A percentile compares a stretch with the other conserved stretches of the same genome.
Evolutionary conservation across 2,113 vertebrate species (phyloP).

Genomic region (Centropus unirufus): DNA sequence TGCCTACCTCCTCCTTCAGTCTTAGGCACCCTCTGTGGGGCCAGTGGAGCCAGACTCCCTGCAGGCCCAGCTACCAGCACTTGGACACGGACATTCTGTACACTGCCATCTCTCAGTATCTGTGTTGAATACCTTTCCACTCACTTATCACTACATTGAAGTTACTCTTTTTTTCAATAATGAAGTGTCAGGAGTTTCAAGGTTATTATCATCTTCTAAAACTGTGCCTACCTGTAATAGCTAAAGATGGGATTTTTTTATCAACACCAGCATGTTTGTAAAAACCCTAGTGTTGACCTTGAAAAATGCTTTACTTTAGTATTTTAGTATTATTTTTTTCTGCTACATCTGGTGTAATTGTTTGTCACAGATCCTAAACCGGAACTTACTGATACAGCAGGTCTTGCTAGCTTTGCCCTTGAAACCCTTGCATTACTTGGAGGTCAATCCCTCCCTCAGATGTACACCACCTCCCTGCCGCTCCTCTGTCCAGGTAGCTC

Average conservation of each 20-base stretch:
- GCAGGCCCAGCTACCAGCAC: too few relatives aligned
- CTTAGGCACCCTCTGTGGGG: too few relatives aligned
- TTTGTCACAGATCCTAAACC: not conserved
- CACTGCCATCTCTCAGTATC: not conserved
- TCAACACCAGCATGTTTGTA: not conserved
- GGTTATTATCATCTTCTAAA: not conserved
- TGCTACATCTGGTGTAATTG: not conserved
- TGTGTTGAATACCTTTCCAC: not conserved
- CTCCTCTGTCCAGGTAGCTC: not conserved
- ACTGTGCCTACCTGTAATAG: not conserved
- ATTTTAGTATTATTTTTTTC: not conserved
- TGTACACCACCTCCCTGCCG: not conserved
- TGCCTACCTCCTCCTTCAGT: not conserved
- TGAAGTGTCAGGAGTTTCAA: not conserved
- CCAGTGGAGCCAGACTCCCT: not conserved
- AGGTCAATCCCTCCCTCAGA: fast-evolving
- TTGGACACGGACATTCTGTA: fast-evolving
- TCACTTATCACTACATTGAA: not conserved
- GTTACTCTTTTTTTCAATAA: not conserved
- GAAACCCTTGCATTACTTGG: not conserved
- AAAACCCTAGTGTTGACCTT: not conserved
- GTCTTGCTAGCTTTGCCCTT: not conserved
- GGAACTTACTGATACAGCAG: not conserved
- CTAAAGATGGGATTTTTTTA: not conserved
- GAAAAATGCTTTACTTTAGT: not conserved